Conservation (phyloP, 2,797 vertebrate species). For the Tapirus indicus region DNA sequence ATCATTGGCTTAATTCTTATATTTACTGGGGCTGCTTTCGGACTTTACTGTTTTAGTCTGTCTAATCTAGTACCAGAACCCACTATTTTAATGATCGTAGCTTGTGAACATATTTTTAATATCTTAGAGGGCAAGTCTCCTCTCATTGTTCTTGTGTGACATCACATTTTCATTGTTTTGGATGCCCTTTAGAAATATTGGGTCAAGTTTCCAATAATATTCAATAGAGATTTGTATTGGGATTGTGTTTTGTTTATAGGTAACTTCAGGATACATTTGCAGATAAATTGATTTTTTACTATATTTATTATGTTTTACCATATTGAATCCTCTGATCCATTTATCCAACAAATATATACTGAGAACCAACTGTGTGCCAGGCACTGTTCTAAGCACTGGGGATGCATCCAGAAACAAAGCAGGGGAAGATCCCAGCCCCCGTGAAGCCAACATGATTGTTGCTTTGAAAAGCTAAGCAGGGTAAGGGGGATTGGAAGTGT, state of each 20-base stretch:
- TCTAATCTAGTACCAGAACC: not conserved
- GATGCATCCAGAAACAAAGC: not conserved
- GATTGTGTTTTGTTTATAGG: conserved; percentile 11
- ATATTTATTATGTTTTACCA: not conserved
- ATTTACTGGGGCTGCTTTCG: not conserved
- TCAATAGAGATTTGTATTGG: not conserved
- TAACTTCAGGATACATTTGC: not conserved
- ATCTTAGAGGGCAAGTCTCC: not conserved
- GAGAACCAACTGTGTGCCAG: not conserved
- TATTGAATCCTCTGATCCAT: not conserved
- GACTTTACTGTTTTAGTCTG: not conserved
- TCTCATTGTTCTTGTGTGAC: not conserved
- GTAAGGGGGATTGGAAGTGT: not conserved
- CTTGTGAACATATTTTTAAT: not conserved
- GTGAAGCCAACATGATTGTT: not conserved
- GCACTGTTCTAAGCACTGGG: not conserved
- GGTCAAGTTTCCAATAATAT: not conserved
- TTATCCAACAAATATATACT: not conserved
- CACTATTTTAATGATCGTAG: not conserved
- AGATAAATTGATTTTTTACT: not conserved
- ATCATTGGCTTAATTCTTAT: conserved; percentile 8
- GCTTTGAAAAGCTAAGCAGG: not conserved
- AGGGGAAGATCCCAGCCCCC: not conserved
- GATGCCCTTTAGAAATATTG: not conserved
- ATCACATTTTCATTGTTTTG: not conserved